Percentiles rank a stretch among this genome's conserved stretches.
phyloP scores from a whole-genome alignment of 2,888 invertebrate species.

The Meiosimyza decipiens region DNA sequence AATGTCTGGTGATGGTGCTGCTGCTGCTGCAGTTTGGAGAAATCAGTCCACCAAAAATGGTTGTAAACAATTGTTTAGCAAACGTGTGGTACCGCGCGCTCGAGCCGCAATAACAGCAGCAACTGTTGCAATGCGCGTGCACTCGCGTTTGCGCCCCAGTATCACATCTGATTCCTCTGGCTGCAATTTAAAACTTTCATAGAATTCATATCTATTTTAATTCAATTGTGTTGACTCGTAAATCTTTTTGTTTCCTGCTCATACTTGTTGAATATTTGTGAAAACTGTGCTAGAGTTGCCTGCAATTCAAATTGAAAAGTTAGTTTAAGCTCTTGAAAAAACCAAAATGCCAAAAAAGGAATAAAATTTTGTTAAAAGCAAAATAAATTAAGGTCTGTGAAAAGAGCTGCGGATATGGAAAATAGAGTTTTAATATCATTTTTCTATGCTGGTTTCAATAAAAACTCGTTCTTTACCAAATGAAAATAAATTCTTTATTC shows the following conservation, averaged over 20 bases:
- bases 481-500: too few relatives aligned
- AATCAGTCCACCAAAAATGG: constrained; percentile 43
- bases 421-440: too few relatives aligned
- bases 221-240: constrained; percentile 10
- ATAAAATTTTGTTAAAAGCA: too few relatives aligned
- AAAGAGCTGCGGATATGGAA: too few relatives aligned
- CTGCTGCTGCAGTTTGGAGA: constrained; percentile 31
- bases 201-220: constrained; percentile 22
- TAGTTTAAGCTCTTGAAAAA: too few relatives aligned
- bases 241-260: not conserved
- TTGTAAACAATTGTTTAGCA: constrained; percentile 41
- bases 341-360: too few relatives aligned
- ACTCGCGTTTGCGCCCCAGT: not conserved
- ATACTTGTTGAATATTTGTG: not conserved
- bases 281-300: constrained; percentile 6
- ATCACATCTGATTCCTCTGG: not conserved
- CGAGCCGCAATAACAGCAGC: constrained; percentile 13
- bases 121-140: not conserved
- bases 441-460: too few relatives aligned
- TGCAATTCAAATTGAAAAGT: not conserved
- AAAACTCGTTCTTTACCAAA: too few relatives aligned
- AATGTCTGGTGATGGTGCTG: constrained; percentile 4
- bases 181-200: constrained; percentile 11
- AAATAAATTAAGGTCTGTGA: too few relatives aligned
- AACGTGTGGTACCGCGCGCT: constrained; percentile 30